Conservation (phyloP, 2,113 vertebrate species). For the Micromys minutus region DNA sequence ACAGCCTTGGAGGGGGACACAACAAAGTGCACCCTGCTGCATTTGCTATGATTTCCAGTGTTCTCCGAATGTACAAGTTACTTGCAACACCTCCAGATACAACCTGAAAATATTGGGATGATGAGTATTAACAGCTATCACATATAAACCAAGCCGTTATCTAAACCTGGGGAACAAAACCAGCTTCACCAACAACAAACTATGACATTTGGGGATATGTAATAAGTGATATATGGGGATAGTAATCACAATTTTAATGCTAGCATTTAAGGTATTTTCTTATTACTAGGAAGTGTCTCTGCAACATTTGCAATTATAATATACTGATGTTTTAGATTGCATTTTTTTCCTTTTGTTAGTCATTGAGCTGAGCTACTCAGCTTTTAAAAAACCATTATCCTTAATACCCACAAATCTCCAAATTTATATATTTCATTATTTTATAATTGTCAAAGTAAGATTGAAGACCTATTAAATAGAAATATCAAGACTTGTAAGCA, state of each 20-base stretch:
- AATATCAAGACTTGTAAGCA: constrained; percentile 8
- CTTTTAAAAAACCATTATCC: neutral
- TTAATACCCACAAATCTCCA: neutral
- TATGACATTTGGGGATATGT: neutral
- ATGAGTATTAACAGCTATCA: neutral
- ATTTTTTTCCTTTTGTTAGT: constrained; percentile 37
- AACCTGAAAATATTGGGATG: constrained; percentile 85
- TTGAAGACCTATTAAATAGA: constrained; percentile 28
- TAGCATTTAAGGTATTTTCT: neutral
- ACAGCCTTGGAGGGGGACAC: constrained; percentile 93
- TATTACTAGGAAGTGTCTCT: neutral
- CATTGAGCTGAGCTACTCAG: constrained; percentile 33
- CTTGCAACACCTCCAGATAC: constrained; percentile 97
- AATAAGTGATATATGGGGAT: neutral
- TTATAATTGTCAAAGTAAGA: constrained; percentile 9
- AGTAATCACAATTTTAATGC: neutral
- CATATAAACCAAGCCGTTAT: neutral
- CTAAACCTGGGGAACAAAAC: neutral
- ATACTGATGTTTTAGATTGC: neutral
- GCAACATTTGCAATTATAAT: neutral
- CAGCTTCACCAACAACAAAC: neutral
- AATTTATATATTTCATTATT: constrained; percentile 35
- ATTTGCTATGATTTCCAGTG: constrained; percentile 87
- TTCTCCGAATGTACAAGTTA: constrained; percentile 92
- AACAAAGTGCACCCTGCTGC: constrained; percentile 87